A percentile compares a stretch with the other conserved stretches of the same genome.
Conservation (phyloP, 2,888 invertebrate species). For the Creontiades dilutus region DNA sequence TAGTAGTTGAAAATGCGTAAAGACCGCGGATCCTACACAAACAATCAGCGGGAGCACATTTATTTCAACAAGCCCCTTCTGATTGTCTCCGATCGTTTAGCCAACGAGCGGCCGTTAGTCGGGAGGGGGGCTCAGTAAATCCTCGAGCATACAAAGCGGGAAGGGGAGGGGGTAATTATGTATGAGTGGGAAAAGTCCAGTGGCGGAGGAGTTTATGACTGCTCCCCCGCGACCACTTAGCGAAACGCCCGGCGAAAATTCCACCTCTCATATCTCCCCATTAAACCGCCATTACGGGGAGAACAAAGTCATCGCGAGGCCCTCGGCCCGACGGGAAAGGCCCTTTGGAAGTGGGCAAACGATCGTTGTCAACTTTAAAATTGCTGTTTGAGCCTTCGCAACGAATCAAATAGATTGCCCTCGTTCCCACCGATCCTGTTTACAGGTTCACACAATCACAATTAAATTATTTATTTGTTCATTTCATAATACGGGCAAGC, state of each 20-base stretch:
- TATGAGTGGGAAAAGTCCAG: constrained; percentile 20
- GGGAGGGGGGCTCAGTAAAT: not conserved
- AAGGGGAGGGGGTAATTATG: constrained; percentile 13
- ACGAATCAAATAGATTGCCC: no score
- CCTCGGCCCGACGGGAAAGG: not conserved
- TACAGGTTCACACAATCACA: no score
- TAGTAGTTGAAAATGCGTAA: no score
- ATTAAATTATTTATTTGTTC: no score
- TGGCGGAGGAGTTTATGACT: constrained; percentile 4
- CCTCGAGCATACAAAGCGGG: not conserved
- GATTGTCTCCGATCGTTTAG: constrained; percentile 1
- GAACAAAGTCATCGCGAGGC: constrained; percentile 1
- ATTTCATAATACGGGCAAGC: no score
- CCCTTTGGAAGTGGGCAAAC: not conserved
- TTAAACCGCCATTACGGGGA: constrained; percentile 13
- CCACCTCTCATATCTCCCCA: constrained; percentile 29
- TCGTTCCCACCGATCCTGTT: no score
- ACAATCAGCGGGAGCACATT: not conserved
- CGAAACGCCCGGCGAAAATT: constrained; percentile 18
- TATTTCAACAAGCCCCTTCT: constrained; percentile 19
- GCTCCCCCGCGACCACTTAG: constrained; percentile 28
- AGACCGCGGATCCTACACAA: not conserved
- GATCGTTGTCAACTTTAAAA: constrained; percentile 12
- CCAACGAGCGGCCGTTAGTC: constrained; percentile 9
- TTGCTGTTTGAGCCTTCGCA: not conserved